Conservation (phyloP, 2,113 vertebrate genomes). For the Aldabrachelys gigantea region DNA sequence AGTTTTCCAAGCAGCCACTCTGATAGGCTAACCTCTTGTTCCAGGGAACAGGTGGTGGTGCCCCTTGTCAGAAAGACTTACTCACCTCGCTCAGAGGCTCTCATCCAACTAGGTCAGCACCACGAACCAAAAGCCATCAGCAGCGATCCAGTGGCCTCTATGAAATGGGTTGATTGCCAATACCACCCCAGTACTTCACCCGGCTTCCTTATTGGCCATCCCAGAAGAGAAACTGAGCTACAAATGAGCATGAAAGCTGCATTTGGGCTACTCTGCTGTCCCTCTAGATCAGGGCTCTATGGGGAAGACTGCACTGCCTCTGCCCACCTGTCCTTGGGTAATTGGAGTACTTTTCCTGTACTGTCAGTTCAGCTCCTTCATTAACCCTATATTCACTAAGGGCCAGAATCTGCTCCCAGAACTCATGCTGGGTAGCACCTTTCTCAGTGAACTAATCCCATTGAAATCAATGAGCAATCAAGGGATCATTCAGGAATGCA, state of each 20-base stretch:
- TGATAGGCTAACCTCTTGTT: background rate
- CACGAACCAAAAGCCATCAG: background rate
- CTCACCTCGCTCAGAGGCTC: background rate
- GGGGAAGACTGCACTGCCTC: conserved; percentile 21
- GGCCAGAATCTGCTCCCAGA: background rate
- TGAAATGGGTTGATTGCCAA: too few relatives aligned
- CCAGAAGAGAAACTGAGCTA: background rate
- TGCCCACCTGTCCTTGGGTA: background rate
- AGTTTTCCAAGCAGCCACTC: background rate
- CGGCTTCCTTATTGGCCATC: conserved; percentile 36
- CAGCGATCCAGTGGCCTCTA: background rate
- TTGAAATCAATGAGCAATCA: background rate
- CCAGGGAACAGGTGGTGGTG: background rate
- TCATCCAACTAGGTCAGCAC: background rate
- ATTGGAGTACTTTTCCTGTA: background rate
- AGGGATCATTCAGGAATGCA: background rate
- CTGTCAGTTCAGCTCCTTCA: conserved; percentile 30
- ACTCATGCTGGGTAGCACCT: background rate
- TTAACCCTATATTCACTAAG: background rate
- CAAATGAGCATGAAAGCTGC: background rate
- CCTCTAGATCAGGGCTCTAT: conserved; percentile 16
- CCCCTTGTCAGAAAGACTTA: background rate
- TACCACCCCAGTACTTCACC: background rate
- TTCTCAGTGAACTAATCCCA: background rate
- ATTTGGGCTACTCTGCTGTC: background rate